Conservation (phyloP, 2,797 vertebrate species). For the Holocentrus rufus region DNA sequence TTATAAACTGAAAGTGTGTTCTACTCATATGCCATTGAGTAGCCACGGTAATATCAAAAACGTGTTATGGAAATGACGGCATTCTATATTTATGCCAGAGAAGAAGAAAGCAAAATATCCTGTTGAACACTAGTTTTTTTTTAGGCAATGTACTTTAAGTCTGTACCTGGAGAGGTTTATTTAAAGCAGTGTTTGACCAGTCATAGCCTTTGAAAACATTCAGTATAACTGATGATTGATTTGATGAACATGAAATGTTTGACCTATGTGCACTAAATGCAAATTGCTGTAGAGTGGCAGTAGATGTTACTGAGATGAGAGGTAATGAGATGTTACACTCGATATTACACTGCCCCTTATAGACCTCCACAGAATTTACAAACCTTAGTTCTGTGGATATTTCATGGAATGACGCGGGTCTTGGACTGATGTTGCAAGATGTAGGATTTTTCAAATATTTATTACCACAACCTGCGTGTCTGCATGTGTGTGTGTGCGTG, state of each 20-base stretch:
- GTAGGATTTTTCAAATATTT: conserved; percentile 42
- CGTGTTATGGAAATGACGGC: not conserved
- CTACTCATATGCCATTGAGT: not conserved
- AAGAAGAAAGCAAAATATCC: not conserved
- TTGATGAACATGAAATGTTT: too few relatives aligned
- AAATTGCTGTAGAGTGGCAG: too few relatives aligned
- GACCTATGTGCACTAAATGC: too few relatives aligned
- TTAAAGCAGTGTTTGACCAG: too few relatives aligned
- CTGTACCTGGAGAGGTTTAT: too few relatives aligned
- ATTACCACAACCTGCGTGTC: conserved; percentile 31
- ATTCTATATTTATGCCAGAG: not conserved
- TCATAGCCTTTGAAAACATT: too few relatives aligned
- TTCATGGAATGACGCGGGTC: conserved; percentile 36
- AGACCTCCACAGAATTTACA: conserved; percentile 10
- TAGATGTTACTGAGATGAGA: too few relatives aligned
- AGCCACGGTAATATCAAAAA: not conserved
- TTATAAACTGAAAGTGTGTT: not conserved
- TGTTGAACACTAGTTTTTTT: not conserved
- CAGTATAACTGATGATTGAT: too few relatives aligned
- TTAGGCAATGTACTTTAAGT: too few relatives aligned
- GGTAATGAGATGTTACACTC: conserved; percentile 10
- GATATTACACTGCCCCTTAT: not conserved
- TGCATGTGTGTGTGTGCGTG: not conserved
- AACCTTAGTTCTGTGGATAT: conserved; percentile 31
- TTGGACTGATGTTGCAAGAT: conserved; percentile 26